phyloP scores from a whole-genome alignment of 2,113 vertebrate genomes.

The Psilopsiagon aurifrons region DNA sequence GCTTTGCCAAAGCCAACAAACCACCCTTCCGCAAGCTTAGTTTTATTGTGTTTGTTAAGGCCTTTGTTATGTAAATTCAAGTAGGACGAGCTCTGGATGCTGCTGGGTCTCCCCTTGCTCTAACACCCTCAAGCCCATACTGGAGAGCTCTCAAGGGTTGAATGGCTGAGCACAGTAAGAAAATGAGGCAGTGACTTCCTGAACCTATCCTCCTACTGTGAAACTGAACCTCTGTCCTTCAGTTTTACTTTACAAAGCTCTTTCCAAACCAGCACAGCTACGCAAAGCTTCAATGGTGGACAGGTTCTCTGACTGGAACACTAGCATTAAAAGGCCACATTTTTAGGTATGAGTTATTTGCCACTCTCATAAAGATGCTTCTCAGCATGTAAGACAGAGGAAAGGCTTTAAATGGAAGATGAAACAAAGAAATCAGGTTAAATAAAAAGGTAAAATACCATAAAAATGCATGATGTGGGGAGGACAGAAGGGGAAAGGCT shows the following conservation, averaged over 20 bases:
- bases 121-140: fast-evolving
- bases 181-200: neutral
- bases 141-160: neutral
- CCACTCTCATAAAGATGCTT: conserved; percentile 3
- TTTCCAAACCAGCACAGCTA: neutral
- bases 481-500: neutral
- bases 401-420: neutral
- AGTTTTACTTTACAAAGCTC: neutral
- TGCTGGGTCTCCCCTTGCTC: neutral
- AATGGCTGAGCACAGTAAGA: neutral
- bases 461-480: neutral
- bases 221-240: neutral
- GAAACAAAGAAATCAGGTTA: neutral
- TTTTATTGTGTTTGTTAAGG: neutral
- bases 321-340: conserved; percentile 33
- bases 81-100: neutral
- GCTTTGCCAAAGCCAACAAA: conserved; percentile 25
- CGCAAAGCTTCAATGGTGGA: neutral
- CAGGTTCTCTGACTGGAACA: neutral
- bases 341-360: conserved; percentile 3
- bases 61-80: neutral
- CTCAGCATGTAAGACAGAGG: neutral
- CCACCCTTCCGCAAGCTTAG: neutral
- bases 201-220: neutral
- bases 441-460: neutral